phyloP scores from a whole-genome alignment of 2,797 vertebrate species.

The Halcyon chelicuti region DNA sequence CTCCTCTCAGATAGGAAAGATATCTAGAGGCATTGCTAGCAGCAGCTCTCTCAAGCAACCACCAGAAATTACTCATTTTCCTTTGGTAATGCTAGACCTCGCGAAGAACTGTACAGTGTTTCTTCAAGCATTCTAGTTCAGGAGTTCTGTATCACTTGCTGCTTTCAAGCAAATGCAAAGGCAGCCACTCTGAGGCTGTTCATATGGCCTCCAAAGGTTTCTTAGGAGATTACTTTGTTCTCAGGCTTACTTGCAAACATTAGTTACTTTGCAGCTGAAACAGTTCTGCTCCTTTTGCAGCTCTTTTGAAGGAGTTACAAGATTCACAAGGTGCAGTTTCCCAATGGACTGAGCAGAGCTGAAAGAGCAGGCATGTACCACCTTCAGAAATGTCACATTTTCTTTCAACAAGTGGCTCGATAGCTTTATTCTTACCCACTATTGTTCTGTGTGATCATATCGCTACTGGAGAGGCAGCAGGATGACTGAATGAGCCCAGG shows the following conservation, averaged over 20 bases:
- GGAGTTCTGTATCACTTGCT: background rate
- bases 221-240: background rate
- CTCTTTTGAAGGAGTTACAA: background rate
- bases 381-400: background rate
- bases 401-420: background rate
- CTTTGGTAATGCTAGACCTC: background rate
- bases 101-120: background rate
- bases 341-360: background rate
- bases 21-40: background rate
- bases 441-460: background rate
- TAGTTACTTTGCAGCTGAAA: background rate
- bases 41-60: background rate
- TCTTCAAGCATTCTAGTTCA: background rate
- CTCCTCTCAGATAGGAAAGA: background rate
- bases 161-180: conserved; percentile 17
- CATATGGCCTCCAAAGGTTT: background rate
- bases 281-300: background rate
- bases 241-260: background rate
- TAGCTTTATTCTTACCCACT: background rate
- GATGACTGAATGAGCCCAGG: background rate
- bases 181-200: background rate
- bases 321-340: background rate
- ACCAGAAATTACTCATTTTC: background rate
- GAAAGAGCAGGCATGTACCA: background rate
- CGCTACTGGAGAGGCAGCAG: background rate